Evolutionary conservation across 1,140 invertebrate species (phyloP).

Genomic region (Aphaenogaster floridana): DNA sequence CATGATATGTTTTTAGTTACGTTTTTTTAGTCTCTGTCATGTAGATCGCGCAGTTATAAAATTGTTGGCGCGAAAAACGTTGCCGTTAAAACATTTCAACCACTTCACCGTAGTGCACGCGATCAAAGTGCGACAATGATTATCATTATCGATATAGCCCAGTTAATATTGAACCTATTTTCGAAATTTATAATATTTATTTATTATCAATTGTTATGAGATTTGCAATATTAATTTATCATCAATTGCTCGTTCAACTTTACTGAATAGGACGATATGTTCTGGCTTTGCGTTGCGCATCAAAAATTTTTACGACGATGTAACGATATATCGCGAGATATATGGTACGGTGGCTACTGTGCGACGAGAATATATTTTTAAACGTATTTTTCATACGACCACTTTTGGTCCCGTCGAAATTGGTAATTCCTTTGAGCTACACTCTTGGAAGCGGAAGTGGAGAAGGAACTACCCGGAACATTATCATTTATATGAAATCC

Average conservation of each 20-base stretch:
- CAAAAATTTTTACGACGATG: constrained; percentile 15
- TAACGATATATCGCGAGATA: constrained; percentile 27
- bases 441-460: constrained; percentile 71
- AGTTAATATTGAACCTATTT: constrained; percentile 4
- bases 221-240: neutral
- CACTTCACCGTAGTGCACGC: neutral
- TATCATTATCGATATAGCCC: neutral
- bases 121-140: neutral
- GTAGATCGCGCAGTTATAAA: neutral
- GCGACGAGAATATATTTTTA: constrained; percentile 68
- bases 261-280: neutral
- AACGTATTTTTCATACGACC: constrained; percentile 77
- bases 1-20: neutral
- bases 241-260: neutral
- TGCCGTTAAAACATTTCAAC: constrained; percentile 29
- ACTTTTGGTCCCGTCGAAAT: constrained; percentile 80
- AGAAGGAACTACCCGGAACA: constrained; percentile 77
- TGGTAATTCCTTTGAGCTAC: constrained; percentile 83
- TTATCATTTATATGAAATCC: constrained; percentile 86
- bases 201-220: neutral
- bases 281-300: neutral
- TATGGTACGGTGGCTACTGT: neutral
- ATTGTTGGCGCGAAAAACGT: constrained; percentile 7
- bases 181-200: neutral
- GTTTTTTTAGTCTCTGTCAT: neutral